Conservation (phyloP, 2,113 vertebrate species). For the Cygnus atratus region DNA sequence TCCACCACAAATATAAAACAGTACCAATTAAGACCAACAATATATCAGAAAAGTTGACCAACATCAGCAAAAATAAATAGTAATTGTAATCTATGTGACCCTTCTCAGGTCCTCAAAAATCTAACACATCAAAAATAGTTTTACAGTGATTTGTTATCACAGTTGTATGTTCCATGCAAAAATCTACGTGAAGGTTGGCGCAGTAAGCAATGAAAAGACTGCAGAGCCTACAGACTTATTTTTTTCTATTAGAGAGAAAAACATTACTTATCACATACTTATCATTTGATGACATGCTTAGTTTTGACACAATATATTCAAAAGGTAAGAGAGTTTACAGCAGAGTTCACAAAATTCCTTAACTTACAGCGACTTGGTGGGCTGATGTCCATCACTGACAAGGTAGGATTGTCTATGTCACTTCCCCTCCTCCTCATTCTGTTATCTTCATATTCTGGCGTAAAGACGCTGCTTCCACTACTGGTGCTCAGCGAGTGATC, state of each 20-base stretch:
- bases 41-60: neutral
- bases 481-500: constrained; percentile 95
- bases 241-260: neutral
- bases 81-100: neutral
- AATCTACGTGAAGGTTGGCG: neutral
- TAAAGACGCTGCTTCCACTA: constrained; percentile 95
- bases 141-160: neutral
- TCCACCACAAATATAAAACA: neutral
- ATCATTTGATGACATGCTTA: neutral
- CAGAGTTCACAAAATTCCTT: neutral
- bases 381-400: constrained; percentile 98
- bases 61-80: neutral
- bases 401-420: constrained; percentile 91
- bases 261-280: neutral
- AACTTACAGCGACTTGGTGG: constrained; percentile 96
- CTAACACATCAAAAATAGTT: neutral
- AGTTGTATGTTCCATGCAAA: neutral
- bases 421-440: constrained; percentile 87
- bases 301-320: neutral
- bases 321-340: neutral
- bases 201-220: neutral
- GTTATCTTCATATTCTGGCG: constrained; percentile 90
- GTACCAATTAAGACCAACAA: neutral
- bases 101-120: neutral
- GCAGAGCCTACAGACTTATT: neutral